These are phyloP conservation scores for Drosophila melanosoma DNA, from an alignment of 2,888 invertebrate genomes.

Conservation along the genomic window DNA sequence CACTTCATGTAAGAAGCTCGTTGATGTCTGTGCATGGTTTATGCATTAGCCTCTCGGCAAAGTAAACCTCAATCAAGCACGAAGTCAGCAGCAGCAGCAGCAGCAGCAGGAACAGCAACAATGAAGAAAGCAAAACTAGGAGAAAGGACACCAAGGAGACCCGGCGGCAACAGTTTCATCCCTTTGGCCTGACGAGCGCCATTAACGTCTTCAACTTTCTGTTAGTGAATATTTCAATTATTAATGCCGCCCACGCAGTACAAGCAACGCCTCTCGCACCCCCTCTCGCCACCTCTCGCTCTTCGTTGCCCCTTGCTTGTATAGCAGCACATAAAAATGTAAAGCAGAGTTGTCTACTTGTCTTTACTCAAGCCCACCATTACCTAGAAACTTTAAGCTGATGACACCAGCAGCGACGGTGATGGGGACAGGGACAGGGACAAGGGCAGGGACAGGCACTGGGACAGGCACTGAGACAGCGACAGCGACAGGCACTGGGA, in stretches of 20 bases:
- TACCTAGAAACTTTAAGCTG: slow-evolving; percentile 65
- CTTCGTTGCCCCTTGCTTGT: slow-evolving; percentile 29
- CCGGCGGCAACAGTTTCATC: slow-evolving; percentile 47
- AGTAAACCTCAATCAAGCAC: slow-evolving; percentile 79
- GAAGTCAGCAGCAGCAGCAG: slow-evolving; percentile 49
- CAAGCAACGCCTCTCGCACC: slow-evolving; percentile 1
- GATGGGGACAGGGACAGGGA: slow-evolving; percentile 1
- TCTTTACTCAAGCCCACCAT: slow-evolving; percentile 21
- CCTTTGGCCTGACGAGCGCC: slow-evolving; percentile 66
- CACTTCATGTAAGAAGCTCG: slow-evolving; percentile 63
- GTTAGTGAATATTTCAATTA: slow-evolving; percentile 82
- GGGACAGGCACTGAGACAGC: not conserved
- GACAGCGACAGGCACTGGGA: not conserved
- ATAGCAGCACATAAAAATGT: slow-evolving; percentile 69
- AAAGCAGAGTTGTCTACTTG: slow-evolving; percentile 60
- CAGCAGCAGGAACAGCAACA: slow-evolving; percentile 6
- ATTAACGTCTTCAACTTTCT: slow-evolving; percentile 82
- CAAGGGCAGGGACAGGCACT: not conserved
- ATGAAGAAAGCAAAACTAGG: slow-evolving; percentile 21
- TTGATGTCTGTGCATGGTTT: slow-evolving; percentile 80
- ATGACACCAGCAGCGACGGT: slow-evolving; percentile 42
- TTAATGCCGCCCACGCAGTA: slow-evolving; percentile 69
- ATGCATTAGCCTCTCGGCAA: slow-evolving; percentile 75
- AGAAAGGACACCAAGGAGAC: slow-evolving; percentile 7
- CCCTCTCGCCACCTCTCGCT: not conserved